Base-by-base conservation (phyloP, 2,797 vertebrate genomes). In the Phrynocephalus guinanensis region DNA sequence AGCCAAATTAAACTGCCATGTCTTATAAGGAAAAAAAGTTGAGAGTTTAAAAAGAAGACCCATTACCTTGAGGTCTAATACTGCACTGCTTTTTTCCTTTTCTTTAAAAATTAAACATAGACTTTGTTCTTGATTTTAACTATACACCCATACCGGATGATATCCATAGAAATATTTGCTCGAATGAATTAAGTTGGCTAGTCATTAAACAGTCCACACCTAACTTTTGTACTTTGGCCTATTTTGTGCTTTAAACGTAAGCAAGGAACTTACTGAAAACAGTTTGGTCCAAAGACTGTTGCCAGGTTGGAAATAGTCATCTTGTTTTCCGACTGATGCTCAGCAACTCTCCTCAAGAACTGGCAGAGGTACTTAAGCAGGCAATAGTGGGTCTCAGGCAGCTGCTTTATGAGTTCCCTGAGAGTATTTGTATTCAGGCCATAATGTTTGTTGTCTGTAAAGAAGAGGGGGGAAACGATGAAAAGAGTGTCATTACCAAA, bases 261-360 rank as follows among this genome's bases (percentile, higher is more conserved):
- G 20, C 67, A 87, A 75, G 44, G 60, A 91, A 97, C 98, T 99
- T 97, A 99, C 98, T 97, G 98, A 95, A 99, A 99, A 92, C 98
- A 97, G 79, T 96, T 99, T 92, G 98, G 98, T 91, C 98, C 98
- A 93, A 99, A 99, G 22, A 99, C 97, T 2, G 98, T 99, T 90
- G 98, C 98, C 10, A 99, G 98, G 93, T 98, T 99, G 94, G 96
- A 95, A 60, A 98, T 92, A 5, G 96, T 98, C 98, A 99, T 99
- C 84, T 96, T 97, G 95, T 99, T 99, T 88, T 98, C 96, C 24
- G 92, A 28, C 0, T 98, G 97, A 88, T 97, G 97, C 80, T 96
- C 90, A 86, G 98, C 98, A 90, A 98, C 98, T 75, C 97, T 94
- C 9, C 97, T 96, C 90, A 99, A 97, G 95, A 99, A 99, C 90